Percentiles rank a stretch among this genome's conserved stretches.
Evolutionary conservation across 2,888 invertebrate genomes (phyloP).

Genomic region (Diadegma fenestrale): DNA sequence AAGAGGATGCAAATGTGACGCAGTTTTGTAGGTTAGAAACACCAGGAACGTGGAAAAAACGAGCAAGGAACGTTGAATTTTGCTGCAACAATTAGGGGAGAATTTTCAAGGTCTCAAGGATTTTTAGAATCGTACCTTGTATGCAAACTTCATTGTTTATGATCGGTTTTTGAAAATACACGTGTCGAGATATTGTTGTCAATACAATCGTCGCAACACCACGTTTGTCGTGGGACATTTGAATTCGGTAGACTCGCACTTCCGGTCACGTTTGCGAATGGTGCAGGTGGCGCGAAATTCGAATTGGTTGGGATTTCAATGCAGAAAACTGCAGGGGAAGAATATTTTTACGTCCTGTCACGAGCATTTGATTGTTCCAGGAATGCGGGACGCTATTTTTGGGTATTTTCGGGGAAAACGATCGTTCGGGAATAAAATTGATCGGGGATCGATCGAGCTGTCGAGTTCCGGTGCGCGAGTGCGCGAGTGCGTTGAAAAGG

Average conservation of each 20-base stretch:
- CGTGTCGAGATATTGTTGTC: slow-evolving; percentile 64
- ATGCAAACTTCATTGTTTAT: slow-evolving; percentile 86
- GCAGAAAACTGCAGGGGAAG: not conserved
- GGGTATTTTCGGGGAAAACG: not conserved
- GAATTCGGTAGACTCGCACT: slow-evolving; percentile 66
- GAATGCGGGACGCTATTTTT: not conserved
- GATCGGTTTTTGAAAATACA: slow-evolving; percentile 58
- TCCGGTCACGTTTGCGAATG: slow-evolving; percentile 68
- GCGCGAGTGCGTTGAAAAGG: not conserved
- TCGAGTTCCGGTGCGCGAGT: slow-evolving; percentile 28
- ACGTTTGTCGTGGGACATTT: slow-evolving; percentile 71
- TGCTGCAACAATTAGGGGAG: not conserved
- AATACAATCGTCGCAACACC: slow-evolving; percentile 50
- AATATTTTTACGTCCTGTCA: not conserved
- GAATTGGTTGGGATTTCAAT: not conserved
- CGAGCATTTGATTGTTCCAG: not conserved
- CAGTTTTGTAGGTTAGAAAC: slow-evolving; percentile 58
- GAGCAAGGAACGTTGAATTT: not conserved
- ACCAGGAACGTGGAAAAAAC: not conserved
- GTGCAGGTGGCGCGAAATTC: slow-evolving; percentile 55
- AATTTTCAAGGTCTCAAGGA: not conserved
- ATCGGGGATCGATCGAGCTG: not conserved
- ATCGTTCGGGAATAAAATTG: not conserved
- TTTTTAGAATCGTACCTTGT: slow-evolving; percentile 83
- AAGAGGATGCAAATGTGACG: not conserved